Base-by-base conservation (phyloP, 2,797 vertebrate species). In the Chelon labrosus region DNA sequence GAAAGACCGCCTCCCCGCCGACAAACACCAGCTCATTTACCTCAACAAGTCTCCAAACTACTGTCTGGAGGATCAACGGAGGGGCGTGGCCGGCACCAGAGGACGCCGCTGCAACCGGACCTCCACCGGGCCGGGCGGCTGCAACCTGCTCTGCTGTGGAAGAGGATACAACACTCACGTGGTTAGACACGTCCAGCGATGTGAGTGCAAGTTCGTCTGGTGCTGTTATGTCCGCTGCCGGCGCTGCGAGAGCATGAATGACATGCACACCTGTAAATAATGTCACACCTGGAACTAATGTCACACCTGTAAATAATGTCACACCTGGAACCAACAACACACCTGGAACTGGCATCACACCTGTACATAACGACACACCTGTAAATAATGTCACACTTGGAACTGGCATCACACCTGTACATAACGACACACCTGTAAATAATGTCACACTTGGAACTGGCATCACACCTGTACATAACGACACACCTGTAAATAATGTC, bases 201-300 rank as follows among this genome's bases (percentile, higher is more conserved):
- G 98, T 0, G 96, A 98, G 51, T 99, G 98, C 89, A 98, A 97
- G 91, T 99, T 99, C 0, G 91, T 99, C 60, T 99, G 98, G 98
- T 99, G 98, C 93, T 99, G 98, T 90, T 98, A 97, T 0, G 98
- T 99, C 35, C 96, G 94, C 77, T 99, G 98, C 91, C 80, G 95
- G 14, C 93, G 96, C 57, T 99, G 98, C 2, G 98, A 99, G 90
- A 99, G 96, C 86, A 97, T 99, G 97, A 97, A 95, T 0, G 97
- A 99, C 3, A 95, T 97, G 35, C 97, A 99, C 89, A 99, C 97
- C 62, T 99, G 98, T 87, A 99, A 99, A 84, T 99, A 77, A 20
- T 25, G 0, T n/a, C 38, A 57, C 22, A 51, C 70, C 53, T 57
- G 31, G n/a, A 60, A 1, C 11, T 9, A 10, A 17, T 8, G 7